These are phyloP conservation scores for Gryllus longicercus DNA, from an alignment of 2,888 invertebrate genomes.

Conservation along the genomic window DNA sequence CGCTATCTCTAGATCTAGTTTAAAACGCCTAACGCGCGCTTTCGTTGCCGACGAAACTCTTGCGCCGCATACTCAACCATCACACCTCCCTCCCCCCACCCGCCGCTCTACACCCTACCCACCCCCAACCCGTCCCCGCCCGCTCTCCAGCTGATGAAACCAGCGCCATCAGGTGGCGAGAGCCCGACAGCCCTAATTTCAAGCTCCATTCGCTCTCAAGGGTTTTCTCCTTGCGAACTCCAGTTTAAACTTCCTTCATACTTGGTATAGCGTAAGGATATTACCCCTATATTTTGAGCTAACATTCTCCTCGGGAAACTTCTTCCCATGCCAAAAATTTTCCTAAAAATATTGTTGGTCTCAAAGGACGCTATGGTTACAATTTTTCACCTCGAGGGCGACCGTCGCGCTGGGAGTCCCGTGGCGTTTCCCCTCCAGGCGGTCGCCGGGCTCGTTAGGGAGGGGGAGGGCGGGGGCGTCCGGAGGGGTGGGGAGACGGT, in stretches of 20 bases:
- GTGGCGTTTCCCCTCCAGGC: not conserved
- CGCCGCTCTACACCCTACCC: not conserved
- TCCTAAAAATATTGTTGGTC: not conserved
- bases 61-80: not conserved
- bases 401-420: not conserved
- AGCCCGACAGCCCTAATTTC: not conserved
- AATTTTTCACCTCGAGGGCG: conserved; percentile 1
- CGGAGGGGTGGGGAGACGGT: not conserved
- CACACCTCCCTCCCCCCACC: not conserved
- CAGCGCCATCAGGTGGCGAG: conserved; percentile 17
- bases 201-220: conserved; percentile 17
- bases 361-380: not conserved
- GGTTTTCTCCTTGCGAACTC: conserved; percentile 1
- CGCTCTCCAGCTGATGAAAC: not conserved
- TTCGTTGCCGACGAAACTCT: not conserved
- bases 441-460: not conserved
- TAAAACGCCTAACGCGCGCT: conserved; percentile 4
- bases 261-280: not conserved
- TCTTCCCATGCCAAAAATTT: not conserved
- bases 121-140: not conserved
- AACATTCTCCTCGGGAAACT: not conserved
- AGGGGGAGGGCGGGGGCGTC: not conserved
- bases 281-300: conserved; percentile 17
- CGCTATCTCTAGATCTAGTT: conserved; percentile 1
- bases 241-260: conserved; percentile 8